These are phyloP conservation scores for Ceratosolen fusciceps DNA, from an alignment of 1,140 invertebrate genomes.

Conservation along the genomic window DNA sequence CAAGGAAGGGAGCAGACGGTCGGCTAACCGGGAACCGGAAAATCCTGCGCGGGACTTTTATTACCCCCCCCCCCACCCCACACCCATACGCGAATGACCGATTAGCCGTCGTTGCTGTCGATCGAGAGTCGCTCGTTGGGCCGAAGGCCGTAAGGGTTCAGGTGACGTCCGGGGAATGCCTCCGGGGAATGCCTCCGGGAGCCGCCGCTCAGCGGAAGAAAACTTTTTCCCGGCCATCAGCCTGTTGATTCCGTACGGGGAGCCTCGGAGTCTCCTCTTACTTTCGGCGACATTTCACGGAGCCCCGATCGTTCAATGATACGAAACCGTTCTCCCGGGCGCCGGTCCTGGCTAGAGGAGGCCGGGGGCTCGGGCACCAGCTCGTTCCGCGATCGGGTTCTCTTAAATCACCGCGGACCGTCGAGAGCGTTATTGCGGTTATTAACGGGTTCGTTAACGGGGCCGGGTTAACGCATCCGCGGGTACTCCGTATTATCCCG, in stretches of 20 bases:
- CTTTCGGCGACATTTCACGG: constrained; percentile 2
- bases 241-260: constrained; percentile 17
- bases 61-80: too few relatives aligned
- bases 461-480: too few relatives aligned
- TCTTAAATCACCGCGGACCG: too few relatives aligned
- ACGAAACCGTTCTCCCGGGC: neutral
- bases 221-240: constrained; percentile 25
- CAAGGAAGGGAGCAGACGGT: neutral
- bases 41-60: neutral
- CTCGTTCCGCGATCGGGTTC: too few relatives aligned
- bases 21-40: too few relatives aligned
- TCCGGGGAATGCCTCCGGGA: neutral
- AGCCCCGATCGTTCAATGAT: constrained; percentile 23
- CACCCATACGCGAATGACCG: neutral
- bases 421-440: too few relatives aligned
- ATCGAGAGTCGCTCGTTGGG: neutral
- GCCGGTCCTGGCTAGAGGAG: too few relatives aligned
- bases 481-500: neutral
- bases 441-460: too few relatives aligned
- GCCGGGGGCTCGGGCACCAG: too few relatives aligned
- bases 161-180: neutral
- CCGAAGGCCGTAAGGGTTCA: neutral
- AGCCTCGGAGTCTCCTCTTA: neutral
- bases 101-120: neutral
- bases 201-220: constrained; percentile 17